Percentiles rank a stretch among this genome's conserved stretches.
Conservation (phyloP, 2,113 vertebrate species). For the Haemorhous mexicanus region DNA sequence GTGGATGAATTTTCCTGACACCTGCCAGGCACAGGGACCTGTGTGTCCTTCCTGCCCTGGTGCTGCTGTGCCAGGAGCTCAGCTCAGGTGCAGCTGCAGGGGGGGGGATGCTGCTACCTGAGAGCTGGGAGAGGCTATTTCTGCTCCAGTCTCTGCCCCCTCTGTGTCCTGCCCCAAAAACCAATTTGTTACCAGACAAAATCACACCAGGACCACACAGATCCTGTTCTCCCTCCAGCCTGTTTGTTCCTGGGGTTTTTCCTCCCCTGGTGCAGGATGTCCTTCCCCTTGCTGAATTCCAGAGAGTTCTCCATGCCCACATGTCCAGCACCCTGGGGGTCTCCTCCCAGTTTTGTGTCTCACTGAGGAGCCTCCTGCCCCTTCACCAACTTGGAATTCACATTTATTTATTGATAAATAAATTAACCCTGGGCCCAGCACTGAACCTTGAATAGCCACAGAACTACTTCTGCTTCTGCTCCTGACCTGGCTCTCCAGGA, state of each 20-base stretch:
- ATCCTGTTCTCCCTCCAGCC: neutral
- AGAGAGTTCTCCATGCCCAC: neutral
- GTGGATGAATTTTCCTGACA: too few species aligned
- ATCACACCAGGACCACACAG: neutral
- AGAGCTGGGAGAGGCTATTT: neutral
- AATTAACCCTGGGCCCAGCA: neutral
- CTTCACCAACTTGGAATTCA: neutral
- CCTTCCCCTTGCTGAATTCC: neutral
- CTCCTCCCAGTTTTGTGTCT: neutral
- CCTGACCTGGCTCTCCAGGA: neutral
- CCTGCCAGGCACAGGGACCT: neutral
- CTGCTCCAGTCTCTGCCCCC: neutral
- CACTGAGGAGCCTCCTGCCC: neutral
- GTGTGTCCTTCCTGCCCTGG: neutral
- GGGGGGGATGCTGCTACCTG: neutral
- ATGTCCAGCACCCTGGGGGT: neutral
- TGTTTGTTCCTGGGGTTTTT: too few species aligned
- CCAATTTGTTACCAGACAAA: neutral
- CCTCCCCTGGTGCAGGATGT: neutral
- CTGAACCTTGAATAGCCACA: neutral
- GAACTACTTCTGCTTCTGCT: neutral
- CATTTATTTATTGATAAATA: neutral
- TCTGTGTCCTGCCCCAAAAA: neutral
- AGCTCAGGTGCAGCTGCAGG: neutral
- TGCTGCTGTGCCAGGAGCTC: neutral